Percentiles rank a stretch among this genome's conserved stretches.
Evolutionary conservation across 2,888 invertebrate genomes (phyloP).

Genomic region (Andrena hattorfiana): DNA sequence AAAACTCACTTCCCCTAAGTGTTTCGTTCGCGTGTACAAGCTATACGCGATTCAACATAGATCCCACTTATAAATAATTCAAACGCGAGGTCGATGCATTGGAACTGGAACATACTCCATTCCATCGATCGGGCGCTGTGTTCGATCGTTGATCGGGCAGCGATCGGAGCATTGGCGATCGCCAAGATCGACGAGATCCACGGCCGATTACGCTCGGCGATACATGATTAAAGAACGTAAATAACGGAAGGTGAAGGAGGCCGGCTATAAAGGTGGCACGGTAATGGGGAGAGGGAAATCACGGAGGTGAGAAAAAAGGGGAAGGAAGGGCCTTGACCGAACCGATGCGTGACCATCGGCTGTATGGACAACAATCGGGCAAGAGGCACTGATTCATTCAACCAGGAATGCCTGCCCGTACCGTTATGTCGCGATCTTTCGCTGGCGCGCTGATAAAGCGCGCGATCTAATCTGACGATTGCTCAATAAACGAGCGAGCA

Average conservation of each 20-base stretch:
- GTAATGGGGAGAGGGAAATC: slow-evolving; percentile 44
- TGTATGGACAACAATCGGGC: slow-evolving; percentile 70
- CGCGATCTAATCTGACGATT: slow-evolving; percentile 28
- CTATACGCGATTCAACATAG: too few species aligned
- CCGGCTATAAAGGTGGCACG: slow-evolving; percentile 14
- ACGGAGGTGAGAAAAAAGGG: slow-evolving; percentile 54
- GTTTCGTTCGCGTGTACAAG: too few species aligned
- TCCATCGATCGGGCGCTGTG: background rate
- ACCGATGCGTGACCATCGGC: slow-evolving; percentile 75
- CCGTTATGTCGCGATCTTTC: slow-evolving; percentile 66
- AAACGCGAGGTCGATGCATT: too few species aligned
- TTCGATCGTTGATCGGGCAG: slow-evolving; percentile 12
- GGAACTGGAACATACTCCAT: background rate
- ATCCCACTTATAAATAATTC: too few species aligned
- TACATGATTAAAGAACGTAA: slow-evolving; percentile 53
- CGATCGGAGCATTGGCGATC: background rate
- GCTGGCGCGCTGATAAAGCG: slow-evolving; percentile 24
- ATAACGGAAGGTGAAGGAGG: slow-evolving; percentile 57
- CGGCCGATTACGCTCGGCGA: slow-evolving; percentile 23
- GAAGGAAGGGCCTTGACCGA: slow-evolving; percentile 75
- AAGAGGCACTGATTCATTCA: slow-evolving; percentile 77
- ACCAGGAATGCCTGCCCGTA: slow-evolving; percentile 75
- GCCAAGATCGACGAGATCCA: slow-evolving; percentile 35
- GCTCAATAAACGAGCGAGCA: slow-evolving; percentile 13
- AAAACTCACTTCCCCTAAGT: too few species aligned